Percentiles rank a stretch among this genome's conserved stretches.
Conservation (phyloP, 2,888 invertebrate species). For the Himalopsyche anomala region DNA sequence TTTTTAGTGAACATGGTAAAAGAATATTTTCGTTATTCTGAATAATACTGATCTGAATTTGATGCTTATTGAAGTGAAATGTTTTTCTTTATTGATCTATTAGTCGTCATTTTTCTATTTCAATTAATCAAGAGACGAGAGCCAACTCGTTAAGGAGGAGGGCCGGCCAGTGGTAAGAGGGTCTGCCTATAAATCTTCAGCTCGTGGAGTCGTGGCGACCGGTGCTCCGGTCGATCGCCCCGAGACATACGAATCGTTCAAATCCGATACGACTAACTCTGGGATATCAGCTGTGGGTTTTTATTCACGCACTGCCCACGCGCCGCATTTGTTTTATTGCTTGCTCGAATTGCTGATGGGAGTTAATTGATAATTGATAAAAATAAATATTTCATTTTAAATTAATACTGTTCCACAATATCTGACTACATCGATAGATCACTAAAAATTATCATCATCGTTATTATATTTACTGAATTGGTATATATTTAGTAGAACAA, state of each 20-base stretch:
- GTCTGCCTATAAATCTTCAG: slow-evolving; percentile 34
- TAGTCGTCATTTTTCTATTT: not conserved
- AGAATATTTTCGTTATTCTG: no score
- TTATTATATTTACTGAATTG: no score
- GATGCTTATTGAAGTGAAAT: no score
- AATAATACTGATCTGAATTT: no score
- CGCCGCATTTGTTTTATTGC: slow-evolving; percentile 38
- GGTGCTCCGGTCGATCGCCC: slow-evolving; percentile 22
- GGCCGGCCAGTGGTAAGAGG: slow-evolving; percentile 23
- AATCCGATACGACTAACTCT: slow-evolving; percentile 22
- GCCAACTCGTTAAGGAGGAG: slow-evolving; percentile 15
- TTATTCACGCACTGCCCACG: slow-evolving; percentile 35
- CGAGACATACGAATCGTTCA: slow-evolving; percentile 30
- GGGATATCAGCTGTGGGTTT: slow-evolving; percentile 13
- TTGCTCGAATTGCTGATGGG: slow-evolving; percentile 27
- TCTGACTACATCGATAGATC: no score
- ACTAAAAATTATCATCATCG: no score
- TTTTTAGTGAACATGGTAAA: no score
- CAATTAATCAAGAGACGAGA: not conserved
- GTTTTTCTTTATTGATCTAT: not conserved
- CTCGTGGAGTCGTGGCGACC: slow-evolving; percentile 16
- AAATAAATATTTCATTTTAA: slow-evolving; percentile 24
- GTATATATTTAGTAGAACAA: no score
- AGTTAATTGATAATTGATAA: slow-evolving; percentile 37
- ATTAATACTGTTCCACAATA: not conserved